These are phyloP conservation scores for Setipinna tenuifilis DNA, from an alignment of 2,797 vertebrate species.

Conservation along the genomic window DNA sequence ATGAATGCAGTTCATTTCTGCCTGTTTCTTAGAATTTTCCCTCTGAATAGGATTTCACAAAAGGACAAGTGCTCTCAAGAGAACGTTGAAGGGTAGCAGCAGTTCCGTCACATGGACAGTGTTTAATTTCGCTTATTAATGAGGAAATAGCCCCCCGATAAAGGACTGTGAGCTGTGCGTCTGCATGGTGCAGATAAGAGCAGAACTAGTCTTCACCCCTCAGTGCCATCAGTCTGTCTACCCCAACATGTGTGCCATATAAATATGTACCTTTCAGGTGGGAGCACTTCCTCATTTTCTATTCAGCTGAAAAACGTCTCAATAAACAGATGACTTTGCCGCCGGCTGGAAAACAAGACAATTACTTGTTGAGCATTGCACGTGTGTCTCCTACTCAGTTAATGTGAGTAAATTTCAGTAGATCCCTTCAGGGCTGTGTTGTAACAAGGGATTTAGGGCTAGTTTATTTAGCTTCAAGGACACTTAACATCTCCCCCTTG, in stretches of 20 bases:
- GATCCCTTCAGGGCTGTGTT: not conserved
- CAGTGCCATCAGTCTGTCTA: not conserved
- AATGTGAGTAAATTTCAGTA: not conserved
- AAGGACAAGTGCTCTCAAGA: slow-evolving; percentile 6
- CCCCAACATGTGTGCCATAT: not conserved
- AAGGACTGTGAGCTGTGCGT: slow-evolving; percentile 57
- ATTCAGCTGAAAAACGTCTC: slow-evolving; percentile 30
- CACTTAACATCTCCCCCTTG: not conserved
- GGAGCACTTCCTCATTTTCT: not conserved
- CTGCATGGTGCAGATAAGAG: slow-evolving; percentile 58
- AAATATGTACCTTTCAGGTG: slow-evolving; percentile 43
- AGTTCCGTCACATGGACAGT: not conserved
- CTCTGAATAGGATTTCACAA: not conserved
- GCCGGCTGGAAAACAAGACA: slow-evolving; percentile 6
- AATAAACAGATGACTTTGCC: slow-evolving; percentile 49
- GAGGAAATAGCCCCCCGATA: slow-evolving; percentile 56
- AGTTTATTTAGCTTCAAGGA: not conserved
- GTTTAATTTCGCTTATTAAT: slow-evolving; percentile 54
- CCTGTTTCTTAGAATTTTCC: not conserved
- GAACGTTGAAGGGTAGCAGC: not conserved
- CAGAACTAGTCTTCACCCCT: not conserved
- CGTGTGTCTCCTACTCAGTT: not conserved
- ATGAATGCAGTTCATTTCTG: not conserved
- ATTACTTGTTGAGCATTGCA: not conserved
- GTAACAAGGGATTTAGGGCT: not conserved